phyloP scores from a whole-genome alignment of 2,797 vertebrate species.

The Pteropus rufus region DNA sequence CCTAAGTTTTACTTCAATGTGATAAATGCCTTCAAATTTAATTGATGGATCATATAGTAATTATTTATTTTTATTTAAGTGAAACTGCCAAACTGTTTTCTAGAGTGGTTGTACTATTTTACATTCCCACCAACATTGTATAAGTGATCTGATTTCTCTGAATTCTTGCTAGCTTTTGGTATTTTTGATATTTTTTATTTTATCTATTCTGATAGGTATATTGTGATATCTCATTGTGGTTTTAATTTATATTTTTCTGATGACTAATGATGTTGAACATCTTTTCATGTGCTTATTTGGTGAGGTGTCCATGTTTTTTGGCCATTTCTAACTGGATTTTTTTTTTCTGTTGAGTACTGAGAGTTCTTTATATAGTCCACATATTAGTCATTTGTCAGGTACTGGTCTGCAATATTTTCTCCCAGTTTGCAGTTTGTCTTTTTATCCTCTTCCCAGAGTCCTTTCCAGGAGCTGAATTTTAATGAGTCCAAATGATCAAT shows the following conservation, averaged over 20 bases:
- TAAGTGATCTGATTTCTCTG: not conserved
- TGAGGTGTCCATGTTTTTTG: not conserved
- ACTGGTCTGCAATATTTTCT: not conserved
- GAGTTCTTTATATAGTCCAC: not conserved
- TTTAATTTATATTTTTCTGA: constrained; percentile 19
- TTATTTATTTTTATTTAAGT: constrained; percentile 7
- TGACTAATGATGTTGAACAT: not conserved
- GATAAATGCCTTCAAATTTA: not conserved
- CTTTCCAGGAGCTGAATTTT: not conserved
- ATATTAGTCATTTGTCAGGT: not conserved
- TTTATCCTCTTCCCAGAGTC: not conserved
- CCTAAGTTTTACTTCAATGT: not conserved
- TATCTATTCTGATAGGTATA: not conserved
- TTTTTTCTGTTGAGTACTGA: not conserved
- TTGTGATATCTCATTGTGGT: not conserved
- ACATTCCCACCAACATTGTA: not conserved
- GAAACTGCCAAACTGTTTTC: not conserved
- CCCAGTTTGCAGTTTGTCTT: not conserved
- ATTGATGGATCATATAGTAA: not conserved
- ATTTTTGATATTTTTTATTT: not conserved
- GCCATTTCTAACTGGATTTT: not conserved
- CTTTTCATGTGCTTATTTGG: not conserved
- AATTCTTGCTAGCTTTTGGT: not conserved
- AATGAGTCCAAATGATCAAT: not conserved
- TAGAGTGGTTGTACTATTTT: not conserved